These are phyloP conservation scores for Mesochorus sp. DNA, from an alignment of 2,888 invertebrate genomes.

Conservation along the genomic window DNA sequence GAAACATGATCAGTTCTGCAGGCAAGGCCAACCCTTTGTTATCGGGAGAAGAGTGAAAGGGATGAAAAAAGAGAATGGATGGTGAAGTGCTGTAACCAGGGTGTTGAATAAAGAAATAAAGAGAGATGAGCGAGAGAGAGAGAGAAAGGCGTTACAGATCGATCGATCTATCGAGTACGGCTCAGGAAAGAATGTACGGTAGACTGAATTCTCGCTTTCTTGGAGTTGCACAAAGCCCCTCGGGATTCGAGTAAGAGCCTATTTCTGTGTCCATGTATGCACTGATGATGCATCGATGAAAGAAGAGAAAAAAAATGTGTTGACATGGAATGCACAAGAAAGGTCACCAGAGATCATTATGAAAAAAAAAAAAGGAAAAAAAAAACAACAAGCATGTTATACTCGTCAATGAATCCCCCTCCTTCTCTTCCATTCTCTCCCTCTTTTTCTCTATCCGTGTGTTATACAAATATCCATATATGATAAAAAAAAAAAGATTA, in stretches of 20 bases:
- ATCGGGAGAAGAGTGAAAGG: conserved; percentile 16
- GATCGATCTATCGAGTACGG: conserved; percentile 39
- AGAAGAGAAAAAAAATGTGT: conserved; percentile 48
- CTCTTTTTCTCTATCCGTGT: too few relatives aligned
- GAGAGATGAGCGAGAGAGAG: background rate
- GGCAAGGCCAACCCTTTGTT: conserved; percentile 41
- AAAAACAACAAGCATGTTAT: conserved; percentile 25
- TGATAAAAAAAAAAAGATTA: conserved; percentile 20
- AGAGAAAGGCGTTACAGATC: background rate
- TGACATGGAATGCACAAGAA: conserved; percentile 35
- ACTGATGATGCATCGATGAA: background rate
- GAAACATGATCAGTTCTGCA: conserved; percentile 35
- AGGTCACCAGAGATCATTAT: conserved; percentile 30
- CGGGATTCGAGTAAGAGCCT: conserved; percentile 10
- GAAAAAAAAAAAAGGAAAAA: conserved; percentile 31
- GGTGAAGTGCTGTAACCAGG: conserved; percentile 2
- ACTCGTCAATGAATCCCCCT: conserved; percentile 25
- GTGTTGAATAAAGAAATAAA: conserved; percentile 12
- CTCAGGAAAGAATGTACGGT: conserved; percentile 29
- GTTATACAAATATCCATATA: background rate
- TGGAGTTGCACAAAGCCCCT: conserved; percentile 26
- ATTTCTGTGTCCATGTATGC: background rate
- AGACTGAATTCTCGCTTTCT: conserved; percentile 21
- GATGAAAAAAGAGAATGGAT: conserved; percentile 31
- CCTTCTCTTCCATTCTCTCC: too few relatives aligned